Evolutionary conservation across 2,888 invertebrate species (phyloP), one percentile per base, ranked within the genome.

Genomic region (Microctonus aethiopoides): DNA sequence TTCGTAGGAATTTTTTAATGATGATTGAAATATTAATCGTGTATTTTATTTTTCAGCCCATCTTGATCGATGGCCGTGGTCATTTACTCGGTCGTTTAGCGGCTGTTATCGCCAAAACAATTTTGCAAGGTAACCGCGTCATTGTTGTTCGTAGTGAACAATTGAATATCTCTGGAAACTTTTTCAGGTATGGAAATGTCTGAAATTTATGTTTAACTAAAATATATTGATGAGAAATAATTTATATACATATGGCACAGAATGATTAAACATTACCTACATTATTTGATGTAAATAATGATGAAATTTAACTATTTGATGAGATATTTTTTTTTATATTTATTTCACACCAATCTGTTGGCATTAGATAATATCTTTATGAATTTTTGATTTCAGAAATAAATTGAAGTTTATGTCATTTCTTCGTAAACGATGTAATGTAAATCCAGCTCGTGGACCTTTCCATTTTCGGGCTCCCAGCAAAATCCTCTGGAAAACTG

Each of bases 381-480:
- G n/a, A n/a, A n/a, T n/a, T n/a, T n/a, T n/a, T n/a, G n/a, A 46
- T 80, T 81, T 36, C 86, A 95, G 96, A 87, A 95, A 95, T 87
- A 96, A 96, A 87, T 89, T 99, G 89, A 99, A 99, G 91, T 99
- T 95, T 87, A 92, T 99, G 91, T 93, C 96, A 78, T 99, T 98
- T 89, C 90, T 99, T 85, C 93, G 96, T 74, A 98, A 98, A 89
- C 92, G 99, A 81, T 98, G 98, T 89, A 99, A 99, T 89, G 97
- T 99, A 34, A 99, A 99, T 88, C 99, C 99, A 66, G 94, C 95
- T 74, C 93, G 98, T 87, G 99, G 99, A 77, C 99, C 99, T 63
- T 99, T 95, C 92, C 99, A 99, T 88, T 96, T 95, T 90, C 93
- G 99, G 87, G 98, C 99, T 73, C 99, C 99, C 61, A 94, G 95